A percentile compares a stretch with the other conserved stretches of the same genome.
These are phyloP conservation scores for Lepidostoma basale DNA, from an alignment of 1,140 invertebrate species.

Conservation along the genomic window DNA sequence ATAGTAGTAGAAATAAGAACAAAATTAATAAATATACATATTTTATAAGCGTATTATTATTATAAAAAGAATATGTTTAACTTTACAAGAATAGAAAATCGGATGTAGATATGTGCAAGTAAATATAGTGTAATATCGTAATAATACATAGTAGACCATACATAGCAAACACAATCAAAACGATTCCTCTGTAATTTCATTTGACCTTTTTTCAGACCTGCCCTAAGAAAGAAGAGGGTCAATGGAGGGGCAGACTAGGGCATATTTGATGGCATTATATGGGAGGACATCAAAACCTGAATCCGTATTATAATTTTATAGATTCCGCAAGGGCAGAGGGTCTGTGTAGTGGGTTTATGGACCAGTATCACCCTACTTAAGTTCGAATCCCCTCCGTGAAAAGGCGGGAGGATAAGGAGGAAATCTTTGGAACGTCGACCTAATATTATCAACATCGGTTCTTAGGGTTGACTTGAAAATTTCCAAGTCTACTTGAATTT, in stretches of 20 bases:
- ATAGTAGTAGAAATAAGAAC: too few relatives aligned
- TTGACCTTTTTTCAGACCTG: not conserved
- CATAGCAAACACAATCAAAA: too few relatives aligned
- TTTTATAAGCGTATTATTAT: too few relatives aligned
- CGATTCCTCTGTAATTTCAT: too few relatives aligned
- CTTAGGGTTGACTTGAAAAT: too few relatives aligned
- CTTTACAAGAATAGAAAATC: too few relatives aligned
- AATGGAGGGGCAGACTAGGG: not conserved
- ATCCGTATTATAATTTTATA: slow-evolving; percentile 29
- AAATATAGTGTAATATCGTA: too few relatives aligned
- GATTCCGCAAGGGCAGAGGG: slow-evolving; percentile 7
- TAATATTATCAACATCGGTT: slow-evolving; percentile 4
- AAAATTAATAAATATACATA: too few relatives aligned
- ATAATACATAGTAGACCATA: too few relatives aligned
- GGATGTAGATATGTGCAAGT: too few relatives aligned
- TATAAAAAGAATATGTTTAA: too few relatives aligned
- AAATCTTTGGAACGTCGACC: not conserved
- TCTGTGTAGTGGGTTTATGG: slow-evolving; percentile 11
- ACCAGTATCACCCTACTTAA: slow-evolving; percentile 11
- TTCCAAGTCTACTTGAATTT: too few relatives aligned
- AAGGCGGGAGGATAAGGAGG: not conserved
- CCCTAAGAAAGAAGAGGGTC: not conserved
- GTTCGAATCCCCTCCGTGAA: slow-evolving; percentile 1
- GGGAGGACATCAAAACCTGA: slow-evolving; percentile 2
- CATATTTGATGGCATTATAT: not conserved